A percentile compares a stretch with the other conserved stretches of the same genome.
Evolutionary conservation across 2,113 vertebrate species (phyloP).

Genomic region (Prionailurus bengalensis): DNA sequence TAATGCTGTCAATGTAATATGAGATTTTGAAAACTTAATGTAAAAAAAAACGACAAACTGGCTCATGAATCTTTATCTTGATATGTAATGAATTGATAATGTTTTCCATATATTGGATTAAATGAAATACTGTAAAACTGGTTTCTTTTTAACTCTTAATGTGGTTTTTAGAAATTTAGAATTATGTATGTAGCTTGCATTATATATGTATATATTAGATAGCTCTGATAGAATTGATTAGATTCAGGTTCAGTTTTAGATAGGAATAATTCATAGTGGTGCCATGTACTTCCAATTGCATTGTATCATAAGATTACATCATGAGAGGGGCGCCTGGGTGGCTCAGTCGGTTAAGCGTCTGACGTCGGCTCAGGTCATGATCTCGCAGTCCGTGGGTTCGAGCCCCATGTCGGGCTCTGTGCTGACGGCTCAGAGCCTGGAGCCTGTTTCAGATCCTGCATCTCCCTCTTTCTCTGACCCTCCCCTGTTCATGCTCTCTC

Average conservation of each 20-base stretch:
- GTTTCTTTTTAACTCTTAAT: background rate
- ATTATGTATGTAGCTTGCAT: background rate
- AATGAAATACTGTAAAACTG: background rate
- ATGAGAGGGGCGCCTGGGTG: too few relatives aligned
- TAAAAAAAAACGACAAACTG: background rate
- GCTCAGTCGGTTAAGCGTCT: too few relatives aligned
- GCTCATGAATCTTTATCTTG: background rate
- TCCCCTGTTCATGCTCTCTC: too few relatives aligned
- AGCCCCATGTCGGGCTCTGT: too few relatives aligned
- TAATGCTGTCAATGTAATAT: background rate
- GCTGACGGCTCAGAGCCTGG: too few relatives aligned
- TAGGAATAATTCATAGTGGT: background rate
- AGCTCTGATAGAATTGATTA: background rate
- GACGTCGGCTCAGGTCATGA: too few relatives aligned
- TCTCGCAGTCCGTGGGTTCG: too few relatives aligned
- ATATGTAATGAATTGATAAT: background rate
- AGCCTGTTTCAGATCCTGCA: too few relatives aligned
- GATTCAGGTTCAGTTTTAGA: background rate
- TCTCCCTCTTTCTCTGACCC: too few relatives aligned
- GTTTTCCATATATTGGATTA: background rate
- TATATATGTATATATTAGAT: background rate
- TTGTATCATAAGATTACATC: too few relatives aligned
- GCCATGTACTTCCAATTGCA: background rate
- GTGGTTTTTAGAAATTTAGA: background rate
- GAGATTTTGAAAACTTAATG: background rate